These are phyloP conservation scores for Drosophila cardini DNA, from an alignment of 1,140 invertebrate species.

Conservation along the genomic window DNA sequence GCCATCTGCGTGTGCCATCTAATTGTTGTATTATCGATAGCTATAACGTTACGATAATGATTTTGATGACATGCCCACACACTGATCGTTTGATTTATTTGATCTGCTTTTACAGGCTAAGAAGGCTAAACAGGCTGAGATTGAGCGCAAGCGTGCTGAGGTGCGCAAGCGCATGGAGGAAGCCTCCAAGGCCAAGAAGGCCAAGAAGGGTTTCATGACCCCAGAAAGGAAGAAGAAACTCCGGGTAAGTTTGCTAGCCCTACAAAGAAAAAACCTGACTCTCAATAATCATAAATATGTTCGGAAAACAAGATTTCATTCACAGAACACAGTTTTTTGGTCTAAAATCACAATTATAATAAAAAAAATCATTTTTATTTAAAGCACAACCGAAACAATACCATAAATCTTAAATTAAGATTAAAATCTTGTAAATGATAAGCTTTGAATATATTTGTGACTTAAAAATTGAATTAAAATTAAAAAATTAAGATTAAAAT, in stretches of 20 bases:
- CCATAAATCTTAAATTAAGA: no score
- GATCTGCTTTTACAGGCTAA: conserved; percentile 88
- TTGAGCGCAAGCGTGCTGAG: conserved; percentile 97
- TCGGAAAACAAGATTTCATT: no score
- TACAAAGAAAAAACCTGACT: background rate
- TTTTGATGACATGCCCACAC: background rate
- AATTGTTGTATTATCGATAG: conserved; percentile 31
- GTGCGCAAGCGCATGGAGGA: conserved; percentile 98
- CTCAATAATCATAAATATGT: no score
- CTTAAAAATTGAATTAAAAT: no score
- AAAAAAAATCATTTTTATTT: no score
- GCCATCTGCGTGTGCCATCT: conserved; percentile 39
- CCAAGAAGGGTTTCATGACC: conserved; percentile 99
- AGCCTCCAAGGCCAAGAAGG: conserved; percentile 97
- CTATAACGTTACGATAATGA: conserved; percentile 21
- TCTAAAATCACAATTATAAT: no score
- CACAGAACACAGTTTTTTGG: no score
- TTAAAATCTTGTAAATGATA: no score
- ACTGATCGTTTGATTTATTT: conserved; percentile 5
- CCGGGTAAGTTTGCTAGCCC: conserved; percentile 89
- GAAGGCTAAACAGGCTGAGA: conserved; percentile 97
- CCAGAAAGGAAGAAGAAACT: conserved; percentile 99
- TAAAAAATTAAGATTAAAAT: no score
- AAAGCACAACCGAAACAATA: no score
- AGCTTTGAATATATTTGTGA: no score